Conservation (phyloP, 2,113 vertebrate genomes). For the Eurystomus gularis region DNA sequence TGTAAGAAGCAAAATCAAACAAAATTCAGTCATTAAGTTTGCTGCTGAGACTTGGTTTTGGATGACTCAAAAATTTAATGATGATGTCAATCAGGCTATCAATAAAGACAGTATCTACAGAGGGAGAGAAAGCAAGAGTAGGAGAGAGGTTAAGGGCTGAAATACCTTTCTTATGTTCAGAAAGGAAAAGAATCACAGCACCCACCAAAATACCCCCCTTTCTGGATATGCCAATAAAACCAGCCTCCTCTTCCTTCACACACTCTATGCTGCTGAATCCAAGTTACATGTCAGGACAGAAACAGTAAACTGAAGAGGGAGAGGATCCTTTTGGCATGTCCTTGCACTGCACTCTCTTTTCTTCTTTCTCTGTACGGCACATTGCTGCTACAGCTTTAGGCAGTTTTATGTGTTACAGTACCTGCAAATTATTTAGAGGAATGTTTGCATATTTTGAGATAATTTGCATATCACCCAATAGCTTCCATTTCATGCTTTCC, state of each 20-base stretch:
- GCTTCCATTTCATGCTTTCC: not conserved
- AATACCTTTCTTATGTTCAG: not conserved
- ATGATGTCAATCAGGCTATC: not conserved
- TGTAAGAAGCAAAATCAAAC: not conserved
- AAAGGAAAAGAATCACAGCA: not conserved
- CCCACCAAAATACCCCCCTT: not conserved
- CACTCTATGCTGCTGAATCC: not conserved
- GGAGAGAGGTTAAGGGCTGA: not conserved
- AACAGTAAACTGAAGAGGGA: not conserved
- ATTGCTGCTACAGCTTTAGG: fast-evolving
- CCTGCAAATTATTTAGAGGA: not conserved
- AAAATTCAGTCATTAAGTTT: not conserved
- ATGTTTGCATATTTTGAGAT: not conserved
- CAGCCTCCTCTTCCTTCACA: not conserved
- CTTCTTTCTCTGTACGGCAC: not conserved
- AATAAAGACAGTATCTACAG: not conserved
- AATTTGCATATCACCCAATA: not conserved
- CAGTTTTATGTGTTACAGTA: not conserved
- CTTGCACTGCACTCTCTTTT: fast-evolving
- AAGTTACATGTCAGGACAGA: not conserved
- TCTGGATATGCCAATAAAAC: not conserved
- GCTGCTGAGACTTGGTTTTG: not conserved
- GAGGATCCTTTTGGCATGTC: not conserved
- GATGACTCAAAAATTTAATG: not conserved
- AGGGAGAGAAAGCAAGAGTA: not conserved